Percentiles rank a stretch among this genome's conserved stretches.
Conservation (phyloP, 2,797 vertebrate genomes). For the Nyctalus aviator region DNA sequence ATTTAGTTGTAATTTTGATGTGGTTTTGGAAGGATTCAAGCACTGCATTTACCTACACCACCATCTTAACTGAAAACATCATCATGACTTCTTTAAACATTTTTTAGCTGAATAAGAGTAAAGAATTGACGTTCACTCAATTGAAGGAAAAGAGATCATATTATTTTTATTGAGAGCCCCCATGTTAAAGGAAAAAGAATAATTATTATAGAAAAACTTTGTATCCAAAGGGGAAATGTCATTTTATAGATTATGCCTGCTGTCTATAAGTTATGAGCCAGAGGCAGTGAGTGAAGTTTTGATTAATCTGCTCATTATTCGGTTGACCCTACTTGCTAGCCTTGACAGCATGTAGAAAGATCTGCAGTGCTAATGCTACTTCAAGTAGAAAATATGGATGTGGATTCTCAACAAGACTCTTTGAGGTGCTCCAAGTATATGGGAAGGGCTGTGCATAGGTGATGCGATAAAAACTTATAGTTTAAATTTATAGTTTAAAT, state of each 20-base stretch:
- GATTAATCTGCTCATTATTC: conserved; percentile 81
- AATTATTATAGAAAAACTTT: conserved; percentile 71
- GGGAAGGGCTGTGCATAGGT: background rate
- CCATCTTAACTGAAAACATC: background rate
- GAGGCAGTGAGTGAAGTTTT: conserved; percentile 72
- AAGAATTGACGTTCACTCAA: conserved; percentile 41
- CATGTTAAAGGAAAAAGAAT: conserved; percentile 52
- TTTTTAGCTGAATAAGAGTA: conserved; percentile 67
- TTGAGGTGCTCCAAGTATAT: conserved; percentile 7
- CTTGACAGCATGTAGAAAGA: conserved; percentile 68
- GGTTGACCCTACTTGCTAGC: conserved; percentile 61
- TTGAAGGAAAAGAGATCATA: conserved; percentile 55
- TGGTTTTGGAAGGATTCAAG: background rate
- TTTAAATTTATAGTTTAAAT: conserved; percentile 56
- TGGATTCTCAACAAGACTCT: background rate
- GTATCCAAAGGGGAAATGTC: conserved; percentile 76
- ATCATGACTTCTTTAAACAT: background rate
- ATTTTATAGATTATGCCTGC: conserved; percentile 77
- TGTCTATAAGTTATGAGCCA: conserved; percentile 77
- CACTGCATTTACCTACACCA: background rate
- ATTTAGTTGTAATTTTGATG: background rate
- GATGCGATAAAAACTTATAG: background rate
- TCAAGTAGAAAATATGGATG: conserved; percentile 31
- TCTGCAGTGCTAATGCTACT: background rate
- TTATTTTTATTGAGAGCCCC: conserved; percentile 71